Base-by-base conservation (phyloP, 1,140 invertebrate species). In the Drosophila pectinifera region DNA sequence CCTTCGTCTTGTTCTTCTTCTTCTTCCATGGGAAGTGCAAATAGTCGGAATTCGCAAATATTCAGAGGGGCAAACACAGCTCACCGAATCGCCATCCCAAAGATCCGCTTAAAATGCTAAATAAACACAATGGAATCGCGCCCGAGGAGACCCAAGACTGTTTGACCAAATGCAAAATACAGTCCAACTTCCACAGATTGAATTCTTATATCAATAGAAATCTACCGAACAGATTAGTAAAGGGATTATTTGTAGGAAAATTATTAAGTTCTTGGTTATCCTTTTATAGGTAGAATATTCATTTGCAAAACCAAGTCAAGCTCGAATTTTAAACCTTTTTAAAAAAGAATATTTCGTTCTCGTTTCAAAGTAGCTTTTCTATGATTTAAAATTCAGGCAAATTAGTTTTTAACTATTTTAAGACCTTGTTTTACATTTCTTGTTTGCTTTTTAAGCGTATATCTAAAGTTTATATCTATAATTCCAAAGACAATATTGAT, bases 1-100 rank as follows among this genome's bases (percentile, higher is more conserved):
- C n/a, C n/a, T n/a, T n/a, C n/a, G n/a, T n/a, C 22, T 22, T 22
- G 2, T 22, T 22, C 22, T 20, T 20, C 48, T 28, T 5, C 28
- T 28, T 8, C 48, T 20, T 26, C 26, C 31, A 74, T 57, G 68
- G 56, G 59, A 77, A 77, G 39, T 63, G 81, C 64, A 63, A 80
- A 77, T 73, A 81, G 77, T 81, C 67, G 62, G 77, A 62, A 41
- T 36, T 51, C 4, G 48, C 48, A 51, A 51, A 53, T 53, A 53
- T 53, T 53, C 18, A 36, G 2, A 34, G 31, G 49, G 18, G 4
- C 31, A 8, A 14, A 18, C 48, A 20, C 48, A 51, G 6, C 48
- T 11, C 22, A 48, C 10, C 5, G 28, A 26, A 51, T 34, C 18
- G 31, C 14, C 14, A 4, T 22, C 34, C 51, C 49, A 58, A 13